Conservation (phyloP, 2,888 invertebrate species). For the Trichogramma evanescens region DNA sequence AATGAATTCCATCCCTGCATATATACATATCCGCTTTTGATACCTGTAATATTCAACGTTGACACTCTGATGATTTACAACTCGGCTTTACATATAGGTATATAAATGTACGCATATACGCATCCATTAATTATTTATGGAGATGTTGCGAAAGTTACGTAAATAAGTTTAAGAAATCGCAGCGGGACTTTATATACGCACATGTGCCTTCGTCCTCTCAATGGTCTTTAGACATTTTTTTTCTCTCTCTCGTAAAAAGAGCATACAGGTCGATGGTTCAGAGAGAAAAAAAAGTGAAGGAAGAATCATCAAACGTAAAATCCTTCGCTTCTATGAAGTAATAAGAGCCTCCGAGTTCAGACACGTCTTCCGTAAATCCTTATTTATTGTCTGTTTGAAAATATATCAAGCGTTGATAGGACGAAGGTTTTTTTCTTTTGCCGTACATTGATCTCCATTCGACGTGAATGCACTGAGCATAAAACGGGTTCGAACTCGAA, state of each 20-base stretch:
- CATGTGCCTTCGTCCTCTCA: constrained; percentile 16
- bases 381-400: constrained; percentile 11
- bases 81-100: constrained; percentile 27
- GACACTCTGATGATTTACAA: constrained; percentile 35
- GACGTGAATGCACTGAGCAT: too few species aligned
- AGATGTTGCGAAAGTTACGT: constrained; percentile 33
- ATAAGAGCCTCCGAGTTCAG: constrained; percentile 1
- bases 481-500: too few species aligned
- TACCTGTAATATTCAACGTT: too few species aligned
- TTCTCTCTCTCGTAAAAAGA: constrained; percentile 12
- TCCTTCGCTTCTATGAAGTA: constrained; percentile 5
- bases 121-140: constrained; percentile 45
- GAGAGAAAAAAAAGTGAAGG: neutral
- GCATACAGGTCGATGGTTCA: neutral
- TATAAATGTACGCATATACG: constrained; percentile 24
- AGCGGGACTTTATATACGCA: constrained; percentile 23
- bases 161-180: constrained; percentile 28
- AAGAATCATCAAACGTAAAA: neutral
- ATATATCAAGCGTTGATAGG: too few species aligned
- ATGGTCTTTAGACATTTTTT: constrained; percentile 6
- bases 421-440: too few species aligned
- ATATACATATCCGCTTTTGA: too few species aligned
- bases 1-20: too few species aligned
- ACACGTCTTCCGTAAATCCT: constrained; percentile 19
- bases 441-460: too few species aligned